Base-by-base conservation (phyloP, 2,888 invertebrate genomes). In the Apotomis turbidana region DNA sequence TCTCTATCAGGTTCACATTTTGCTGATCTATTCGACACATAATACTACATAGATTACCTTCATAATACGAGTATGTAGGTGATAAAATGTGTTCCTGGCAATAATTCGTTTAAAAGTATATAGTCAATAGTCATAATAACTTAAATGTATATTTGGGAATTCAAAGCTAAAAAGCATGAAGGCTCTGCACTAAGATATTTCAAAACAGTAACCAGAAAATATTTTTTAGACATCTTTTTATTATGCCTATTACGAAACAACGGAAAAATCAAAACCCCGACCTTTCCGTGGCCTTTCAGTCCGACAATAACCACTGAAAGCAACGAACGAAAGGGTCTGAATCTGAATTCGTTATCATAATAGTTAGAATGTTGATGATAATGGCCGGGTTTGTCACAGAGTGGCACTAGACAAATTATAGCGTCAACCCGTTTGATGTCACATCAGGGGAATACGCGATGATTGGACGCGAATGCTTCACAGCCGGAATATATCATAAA, bases 381-480 rank as follows among this genome's bases (percentile, higher is more conserved):
- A 67, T 71, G 10, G 61, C 57, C n/a, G 67, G 61, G 55, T 60
- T 67, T 67, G 55, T 71, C 66, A 55, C 62, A 51, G 63, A 68
- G 62, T 54, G 72, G n/a, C 62, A 68, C 62, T 36, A 67, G 62
- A 52, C 59, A 51, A 72, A 72, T 68, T 71, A 71, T 46, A 58
- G 62, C 51, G 52, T 1, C 36, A 52, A 67, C 72, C 57, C 68
- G 68, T 72, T 72, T 72, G 72, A 72, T 68, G 72, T 63, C 62
- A 49, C 44, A 68, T 68, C 68, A 3, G 38, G 68, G 63, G 62
- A 68, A 68, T 72, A 62, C 38, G 58, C 68, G 58, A 12, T 72
- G 68, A 72, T 68, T 63, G 72, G 68, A 72, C 13, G 52, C 62
- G 68, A 72, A 72, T 72, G 72, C 15, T 72, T 58, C 62, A 51